These are phyloP conservation scores for Calidris pygmaea DNA, from an alignment of 2,113 vertebrate genomes.

Conservation along the genomic window DNA sequence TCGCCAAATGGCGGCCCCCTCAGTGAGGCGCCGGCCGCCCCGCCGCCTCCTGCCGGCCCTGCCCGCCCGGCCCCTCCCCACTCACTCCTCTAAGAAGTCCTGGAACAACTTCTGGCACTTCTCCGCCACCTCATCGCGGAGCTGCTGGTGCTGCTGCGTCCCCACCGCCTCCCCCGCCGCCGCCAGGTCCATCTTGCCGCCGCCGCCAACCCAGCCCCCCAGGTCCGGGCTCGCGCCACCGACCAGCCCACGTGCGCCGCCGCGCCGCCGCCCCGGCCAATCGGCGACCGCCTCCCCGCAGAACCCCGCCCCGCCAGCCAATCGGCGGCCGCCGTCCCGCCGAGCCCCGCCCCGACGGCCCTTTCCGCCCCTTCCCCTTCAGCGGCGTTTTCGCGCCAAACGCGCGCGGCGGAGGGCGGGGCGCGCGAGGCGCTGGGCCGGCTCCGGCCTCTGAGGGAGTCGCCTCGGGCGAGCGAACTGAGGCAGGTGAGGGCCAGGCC, in stretches of 20 bases:
- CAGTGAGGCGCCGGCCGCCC: not conserved
- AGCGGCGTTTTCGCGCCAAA: constrained; percentile 71
- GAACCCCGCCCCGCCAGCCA: not conserved
- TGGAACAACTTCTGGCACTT: constrained; percentile 98
- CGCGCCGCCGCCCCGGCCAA: constrained; percentile 67
- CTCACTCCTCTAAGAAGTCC: constrained; percentile 98
- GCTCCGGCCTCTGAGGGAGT: not conserved
- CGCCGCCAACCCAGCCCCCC: rapidly evolving
- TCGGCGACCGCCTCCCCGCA: not conserved
- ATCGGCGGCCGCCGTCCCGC: not conserved
- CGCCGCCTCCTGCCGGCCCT: not conserved
- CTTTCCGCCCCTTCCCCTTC: not conserved
- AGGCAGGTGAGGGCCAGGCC: not conserved
- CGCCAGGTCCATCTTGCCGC: constrained; percentile 59
- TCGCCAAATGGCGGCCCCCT: constrained; percentile 1
- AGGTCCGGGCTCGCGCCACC: constrained; percentile 81
- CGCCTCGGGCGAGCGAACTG: no score
- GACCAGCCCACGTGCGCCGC: constrained; percentile 66
- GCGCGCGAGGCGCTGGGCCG: rapidly evolving
- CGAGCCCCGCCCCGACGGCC: not conserved
- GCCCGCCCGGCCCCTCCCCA: not conserved
- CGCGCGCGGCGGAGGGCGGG: not conserved
- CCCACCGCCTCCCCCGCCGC: constrained; percentile 68
- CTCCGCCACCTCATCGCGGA: constrained; percentile 94
- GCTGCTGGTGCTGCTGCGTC: constrained; percentile 75